phyloP scores from a whole-genome alignment of 2,113 vertebrate genomes.

The Sinocyclocheilus anophthalmus region DNA sequence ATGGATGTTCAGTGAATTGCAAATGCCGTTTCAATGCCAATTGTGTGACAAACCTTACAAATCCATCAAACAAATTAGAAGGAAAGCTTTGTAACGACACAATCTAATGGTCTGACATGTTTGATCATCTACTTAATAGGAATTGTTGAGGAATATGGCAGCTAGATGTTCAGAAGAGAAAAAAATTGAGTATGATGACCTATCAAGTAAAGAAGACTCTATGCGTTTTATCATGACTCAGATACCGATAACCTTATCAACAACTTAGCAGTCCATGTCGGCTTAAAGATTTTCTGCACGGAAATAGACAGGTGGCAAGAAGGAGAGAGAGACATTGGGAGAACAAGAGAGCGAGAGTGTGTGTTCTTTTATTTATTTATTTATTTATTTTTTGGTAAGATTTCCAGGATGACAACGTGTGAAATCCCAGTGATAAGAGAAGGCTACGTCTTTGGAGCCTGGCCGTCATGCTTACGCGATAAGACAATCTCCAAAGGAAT shows the following conservation, averaged over 20 bases:
- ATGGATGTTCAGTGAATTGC: neutral
- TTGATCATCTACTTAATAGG: constrained; percentile 3
- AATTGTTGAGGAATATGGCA: constrained; percentile 5
- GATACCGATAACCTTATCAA: constrained; percentile 39
- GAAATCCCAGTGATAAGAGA: constrained; percentile 42
- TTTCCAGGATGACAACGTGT: constrained; percentile 31
- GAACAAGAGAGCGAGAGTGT: neutral
- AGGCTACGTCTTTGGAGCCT: constrained; percentile 29
- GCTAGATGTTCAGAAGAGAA: neutral
- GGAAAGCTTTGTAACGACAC: neutral
- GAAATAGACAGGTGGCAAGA: neutral
- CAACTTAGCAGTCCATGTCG: constrained; percentile 41
- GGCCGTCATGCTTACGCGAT: constrained; percentile 54
- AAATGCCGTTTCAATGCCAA: neutral
- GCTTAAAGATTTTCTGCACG: constrained; percentile 38
- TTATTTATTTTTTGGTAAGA: neutral
- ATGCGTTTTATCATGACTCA: constrained; percentile 25
- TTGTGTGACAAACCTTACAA: neutral
- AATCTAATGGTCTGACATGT: neutral
- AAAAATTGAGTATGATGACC: constrained; percentile 16
- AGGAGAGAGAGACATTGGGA: neutral
- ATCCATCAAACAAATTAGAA: neutral
- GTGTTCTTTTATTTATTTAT: neutral
- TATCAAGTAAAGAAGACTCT: constrained; percentile 34
- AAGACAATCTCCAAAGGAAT: constrained; percentile 48